These are phyloP conservation scores for Sebastes steindachneri DNA, from an alignment of 2,797 vertebrate species.

Conservation along the genomic window DNA sequence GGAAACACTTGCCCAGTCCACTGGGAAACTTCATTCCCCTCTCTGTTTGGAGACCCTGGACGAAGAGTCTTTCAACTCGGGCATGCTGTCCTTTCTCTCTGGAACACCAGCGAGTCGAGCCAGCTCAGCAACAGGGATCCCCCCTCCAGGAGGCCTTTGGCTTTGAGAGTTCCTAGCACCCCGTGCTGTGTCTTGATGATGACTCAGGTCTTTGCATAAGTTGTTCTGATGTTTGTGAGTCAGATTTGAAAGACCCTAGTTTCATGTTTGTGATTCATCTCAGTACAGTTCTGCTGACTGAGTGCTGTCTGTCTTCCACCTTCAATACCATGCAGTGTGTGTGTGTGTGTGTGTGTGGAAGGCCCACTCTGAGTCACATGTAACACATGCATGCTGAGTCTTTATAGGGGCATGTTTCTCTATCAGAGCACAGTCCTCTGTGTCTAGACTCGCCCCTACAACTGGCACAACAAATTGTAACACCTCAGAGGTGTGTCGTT, in stretches of 20 bases:
- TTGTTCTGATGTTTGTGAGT: conserved; percentile 18
- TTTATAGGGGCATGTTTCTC: conserved; percentile 3
- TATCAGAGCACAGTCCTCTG: conserved; percentile 1
- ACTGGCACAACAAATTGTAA: conserved; percentile 4
- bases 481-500: conserved; percentile 14
- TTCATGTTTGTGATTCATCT: conserved; percentile 43
- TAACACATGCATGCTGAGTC: conserved; percentile 13
- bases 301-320: conserved; percentile 30
- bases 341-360: not conserved
- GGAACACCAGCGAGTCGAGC: conserved; percentile 30
- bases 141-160: not conserved
- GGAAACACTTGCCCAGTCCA: conserved; percentile 73
- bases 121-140: conserved; percentile 13
- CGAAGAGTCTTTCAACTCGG: conserved; percentile 45
- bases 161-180: conserved; percentile 1
- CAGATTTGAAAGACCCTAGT: conserved; percentile 4
- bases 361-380: conserved; percentile 22
- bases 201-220: conserved; percentile 37
- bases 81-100: conserved; percentile 50
- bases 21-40: conserved; percentile 62
- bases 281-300: conserved; percentile 35
- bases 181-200: conserved; percentile 9
- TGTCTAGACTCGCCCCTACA: conserved; percentile 42
- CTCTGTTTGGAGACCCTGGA: conserved; percentile 57
- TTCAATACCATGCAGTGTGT: conserved; percentile 6